Percentiles rank a stretch among this genome's conserved stretches.
These are phyloP conservation scores for Stegastes partitus DNA, from an alignment of 2,113 vertebrate genomes.

Conservation along the genomic window DNA sequence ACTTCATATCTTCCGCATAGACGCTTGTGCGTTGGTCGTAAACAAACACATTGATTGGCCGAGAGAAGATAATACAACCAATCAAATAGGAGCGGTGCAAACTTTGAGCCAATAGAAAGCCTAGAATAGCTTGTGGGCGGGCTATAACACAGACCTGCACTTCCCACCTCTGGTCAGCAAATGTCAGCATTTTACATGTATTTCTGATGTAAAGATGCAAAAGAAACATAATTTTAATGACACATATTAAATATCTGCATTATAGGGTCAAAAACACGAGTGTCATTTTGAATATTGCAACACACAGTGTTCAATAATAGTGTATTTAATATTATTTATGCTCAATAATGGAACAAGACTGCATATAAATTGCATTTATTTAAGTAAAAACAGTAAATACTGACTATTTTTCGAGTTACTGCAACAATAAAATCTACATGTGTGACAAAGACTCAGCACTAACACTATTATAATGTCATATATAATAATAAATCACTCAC, in stretches of 20 bases:
- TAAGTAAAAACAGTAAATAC: too few species aligned
- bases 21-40: slow-evolving; percentile 11
- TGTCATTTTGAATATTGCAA: too few species aligned
- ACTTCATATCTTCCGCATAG: background rate
- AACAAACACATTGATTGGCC: slow-evolving; percentile 61
- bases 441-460: too few species aligned
- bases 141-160: background rate
- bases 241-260: background rate
- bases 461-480: background rate
- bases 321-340: too few species aligned
- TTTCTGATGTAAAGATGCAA: background rate
- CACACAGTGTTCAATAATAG: too few species aligned
- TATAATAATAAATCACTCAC: too few species aligned
- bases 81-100: background rate
- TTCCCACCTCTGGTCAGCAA: slow-evolving; percentile 15
- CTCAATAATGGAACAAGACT: background rate
- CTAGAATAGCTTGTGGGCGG: slow-evolving; percentile 1
- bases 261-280: background rate
- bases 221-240: background rate
- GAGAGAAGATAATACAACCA: rapidly evolving
- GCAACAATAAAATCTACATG: too few species aligned
- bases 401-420: too few species aligned
- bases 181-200: slow-evolving; percentile 28
- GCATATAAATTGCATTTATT: background rate
- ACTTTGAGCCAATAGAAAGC: slow-evolving; percentile 56